Conservation (phyloP, 35 echinoderm and acorn worm genomes). For the Patiria miniata region DNA sequence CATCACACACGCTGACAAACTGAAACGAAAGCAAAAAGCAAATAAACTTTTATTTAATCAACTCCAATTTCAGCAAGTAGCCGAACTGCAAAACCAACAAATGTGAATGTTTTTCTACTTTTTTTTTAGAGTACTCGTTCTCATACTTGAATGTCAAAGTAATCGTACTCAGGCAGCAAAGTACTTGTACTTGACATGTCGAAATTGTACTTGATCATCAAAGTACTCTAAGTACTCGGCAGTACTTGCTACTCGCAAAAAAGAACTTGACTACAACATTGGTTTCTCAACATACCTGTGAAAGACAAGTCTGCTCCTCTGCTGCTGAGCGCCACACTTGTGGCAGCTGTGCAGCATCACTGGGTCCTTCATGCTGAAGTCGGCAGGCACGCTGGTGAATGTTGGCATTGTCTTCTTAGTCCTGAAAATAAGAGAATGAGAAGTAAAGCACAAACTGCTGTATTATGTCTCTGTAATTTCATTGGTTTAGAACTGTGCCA, state of each 20-base stretch:
- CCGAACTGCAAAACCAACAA: not conserved
- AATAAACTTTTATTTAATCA: not conserved
- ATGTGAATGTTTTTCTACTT: not conserved
- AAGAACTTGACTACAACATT: not conserved
- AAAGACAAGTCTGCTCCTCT: conserved; percentile 57
- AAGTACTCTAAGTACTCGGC: too few species aligned
- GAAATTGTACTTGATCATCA: too few species aligned
- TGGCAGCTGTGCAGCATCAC: conserved; percentile 50
- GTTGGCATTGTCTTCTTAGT: conserved; percentile 48
- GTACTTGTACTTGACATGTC: too few species aligned
- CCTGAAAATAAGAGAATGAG: conserved; percentile 48
- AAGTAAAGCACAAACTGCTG: too few species aligned
- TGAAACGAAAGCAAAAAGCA: conserved; percentile 41
- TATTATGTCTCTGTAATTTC: too few species aligned
- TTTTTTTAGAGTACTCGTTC: too few species aligned
- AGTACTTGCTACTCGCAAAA: too few species aligned
- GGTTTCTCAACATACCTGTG: conserved; percentile 68
- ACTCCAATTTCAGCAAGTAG: not conserved
- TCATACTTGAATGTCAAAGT: too few species aligned
- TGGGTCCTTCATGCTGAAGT: conserved; percentile 57
- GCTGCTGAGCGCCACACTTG: conserved; percentile 41
- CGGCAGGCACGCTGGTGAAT: conserved; percentile 36
- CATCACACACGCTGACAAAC: conserved; percentile 75
- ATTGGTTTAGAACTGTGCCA: too few species aligned
- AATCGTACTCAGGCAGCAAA: too few species aligned